Evolutionary conservation across 2,888 invertebrate genomes (phyloP), one percentile per base, ranked within the genome.

Genomic region (Macrophya alboannulata): DNA sequence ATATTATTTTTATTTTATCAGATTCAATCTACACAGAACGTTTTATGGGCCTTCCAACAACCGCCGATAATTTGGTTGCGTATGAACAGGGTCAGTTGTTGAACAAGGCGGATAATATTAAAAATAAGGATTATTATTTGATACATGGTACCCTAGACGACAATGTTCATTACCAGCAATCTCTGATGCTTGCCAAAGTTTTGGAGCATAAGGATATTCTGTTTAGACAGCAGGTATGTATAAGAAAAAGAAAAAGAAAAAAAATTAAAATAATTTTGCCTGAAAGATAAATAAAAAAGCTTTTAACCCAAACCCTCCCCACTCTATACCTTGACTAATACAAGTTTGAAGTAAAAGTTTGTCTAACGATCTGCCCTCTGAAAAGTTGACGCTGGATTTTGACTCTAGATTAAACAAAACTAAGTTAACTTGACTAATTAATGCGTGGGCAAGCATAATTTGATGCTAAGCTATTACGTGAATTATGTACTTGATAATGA

Each of bases 151-250:
- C 99, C 1, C 96, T 97, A 21, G 98, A 98, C 91, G 98, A 98
- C 93, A 99, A 99, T 94, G 99, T 99, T 0, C 99, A 99, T 94
- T 99, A 98, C 94, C 99, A 99, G 93, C 99, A 99, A 93, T 97
- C 98, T 9, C 98, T 99, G 96, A 95, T 99, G 92, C 95, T 99
- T 90, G 97, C 99, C 2, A 96, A 98, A 92, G 96, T 97, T 86
- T 95, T 99, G 88, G 98, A 98, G 92, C 95, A 96, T 71, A 95
- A 96, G 74, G 98, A 98, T 91, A 97, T 99, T 86, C 95, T 98
- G 88, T 99, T 99, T 94, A 96, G 97, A 88, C 97, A 98, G 93
- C 97, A 98, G 96, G 99, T 99, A 94, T 62, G 85, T 59, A 45
- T 59, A 17, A 43, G 2, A 8, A 76, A n/a, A 45, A 45, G 10